Base-by-base conservation (phyloP, 2,797 vertebrate species). In the Protosalanx chinensis region DNA sequence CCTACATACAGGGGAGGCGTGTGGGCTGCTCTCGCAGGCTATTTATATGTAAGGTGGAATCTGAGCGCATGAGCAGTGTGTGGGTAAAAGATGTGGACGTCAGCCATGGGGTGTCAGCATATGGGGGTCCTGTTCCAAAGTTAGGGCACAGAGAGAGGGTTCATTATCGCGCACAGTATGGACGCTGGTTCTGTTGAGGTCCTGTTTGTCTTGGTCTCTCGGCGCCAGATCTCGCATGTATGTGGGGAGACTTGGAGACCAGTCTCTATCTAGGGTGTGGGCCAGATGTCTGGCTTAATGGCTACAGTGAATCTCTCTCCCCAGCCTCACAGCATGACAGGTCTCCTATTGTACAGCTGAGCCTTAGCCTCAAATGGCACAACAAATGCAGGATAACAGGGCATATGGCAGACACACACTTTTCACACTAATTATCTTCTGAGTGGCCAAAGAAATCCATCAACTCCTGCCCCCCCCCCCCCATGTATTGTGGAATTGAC, bases 211-310 rank as follows among this genome's bases (percentile, higher is more conserved):
- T 79, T 84, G 7, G 67, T 65, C 64, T 60, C 16, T 58, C 37
- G 59, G 64, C 62, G 73, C 67, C 70, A 77, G 62, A 81, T 76
- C 74, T 80, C 71, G n/a, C 75, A 72, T 59, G 53, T 51, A 33
- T 64, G 46, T 80, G 77, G 59, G 46, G n/a, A 80, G 71, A 37
- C 64, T 58, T 20, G 57, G 63, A 32, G 10, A 18, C 15, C 29
- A 60, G 69, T 69, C 60, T 46, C 67, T 57, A 23, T 33, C 59
- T n/a, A 7, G 20, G 46, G 53, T 77, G 51, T 73, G 70, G 69
- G 20, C 76, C 76, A 78, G 71, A 79, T 76, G 72, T 75, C 64
- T 79, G 76, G 65, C 61, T 73, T 68, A 60, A 16, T 71, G 65
- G 8, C 67, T 60, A 67, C 65, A 5, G 46, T 16, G 33, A 71